Evolutionary conservation across 2,888 invertebrate genomes (phyloP).

Genomic region (Sinelater perroti): DNA sequence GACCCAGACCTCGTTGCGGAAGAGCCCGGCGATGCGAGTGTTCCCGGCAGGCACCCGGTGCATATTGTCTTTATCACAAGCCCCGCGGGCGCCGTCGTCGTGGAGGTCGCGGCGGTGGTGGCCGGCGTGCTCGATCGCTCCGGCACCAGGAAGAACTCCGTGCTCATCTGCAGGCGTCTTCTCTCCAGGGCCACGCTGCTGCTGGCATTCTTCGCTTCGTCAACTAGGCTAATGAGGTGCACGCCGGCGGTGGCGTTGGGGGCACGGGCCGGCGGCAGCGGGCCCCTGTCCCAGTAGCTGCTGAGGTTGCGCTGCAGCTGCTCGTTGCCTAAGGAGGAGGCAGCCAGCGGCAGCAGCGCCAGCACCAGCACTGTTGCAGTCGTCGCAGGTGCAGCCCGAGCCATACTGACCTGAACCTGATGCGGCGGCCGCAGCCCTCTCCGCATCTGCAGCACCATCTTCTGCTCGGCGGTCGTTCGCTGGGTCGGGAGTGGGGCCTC

Average conservation of each 20-base stretch:
- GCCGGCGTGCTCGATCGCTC: constrained; percentile 61
- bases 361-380: constrained; percentile 49
- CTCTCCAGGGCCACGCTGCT: constrained; percentile 51
- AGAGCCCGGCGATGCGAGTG: constrained; percentile 50
- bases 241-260: neutral
- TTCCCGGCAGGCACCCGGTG: constrained; percentile 46
- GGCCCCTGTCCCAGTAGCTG: constrained; percentile 52
- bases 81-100: constrained; percentile 54
- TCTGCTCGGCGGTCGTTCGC: constrained; percentile 8
- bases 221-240: neutral
- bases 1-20: constrained; percentile 86
- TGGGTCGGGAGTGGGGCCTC: constrained; percentile 15
- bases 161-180: constrained; percentile 78
- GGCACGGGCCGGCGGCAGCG: constrained; percentile 31
- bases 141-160: constrained; percentile 84
- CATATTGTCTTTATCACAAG: constrained; percentile 58
- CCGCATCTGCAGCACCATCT: constrained; percentile 32
- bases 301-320: constrained; percentile 47
- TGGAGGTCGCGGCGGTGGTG: constrained; percentile 51
- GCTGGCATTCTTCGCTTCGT: constrained; percentile 9
- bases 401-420: constrained; percentile 52
- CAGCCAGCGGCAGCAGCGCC: constrained; percentile 47
- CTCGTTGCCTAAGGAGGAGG: constrained; percentile 48
- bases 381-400: constrained; percentile 53
- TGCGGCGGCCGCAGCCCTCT: constrained; percentile 28